These are phyloP conservation scores for Rhizomys pruinosus DNA, from an alignment of 2,113 vertebrate genomes.

Conservation along the genomic window DNA sequence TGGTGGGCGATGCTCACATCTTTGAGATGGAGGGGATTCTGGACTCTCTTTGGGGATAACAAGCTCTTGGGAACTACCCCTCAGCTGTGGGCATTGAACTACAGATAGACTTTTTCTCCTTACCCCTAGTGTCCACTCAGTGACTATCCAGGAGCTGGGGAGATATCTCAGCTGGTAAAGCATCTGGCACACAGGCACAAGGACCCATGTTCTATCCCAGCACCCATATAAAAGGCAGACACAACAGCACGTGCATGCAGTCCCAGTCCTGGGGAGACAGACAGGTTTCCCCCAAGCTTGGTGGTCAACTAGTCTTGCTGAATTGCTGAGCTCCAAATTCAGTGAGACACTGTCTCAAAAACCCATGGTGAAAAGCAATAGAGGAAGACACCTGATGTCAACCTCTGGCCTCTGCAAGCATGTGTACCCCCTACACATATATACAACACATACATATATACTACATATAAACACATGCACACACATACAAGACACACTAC, in stretches of 20 bases:
- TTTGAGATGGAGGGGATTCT: rapidly evolving
- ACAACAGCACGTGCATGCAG: neutral
- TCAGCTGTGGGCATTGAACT: neutral
- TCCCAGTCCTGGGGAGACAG: neutral
- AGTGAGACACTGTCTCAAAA: neutral
- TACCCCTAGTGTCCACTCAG: neutral
- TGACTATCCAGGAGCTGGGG: neutral
- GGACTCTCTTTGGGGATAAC: neutral
- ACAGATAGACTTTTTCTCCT: neutral
- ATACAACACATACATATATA: neutral
- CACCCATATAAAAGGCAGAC: neutral
- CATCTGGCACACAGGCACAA: neutral
- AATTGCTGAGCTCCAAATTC: neutral
- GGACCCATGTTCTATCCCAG: neutral
- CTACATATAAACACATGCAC: neutral
- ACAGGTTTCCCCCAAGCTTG: too few species aligned
- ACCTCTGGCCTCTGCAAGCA: neutral
- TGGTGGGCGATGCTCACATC: too few species aligned
- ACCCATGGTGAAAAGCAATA: neutral
- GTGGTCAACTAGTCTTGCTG: neutral
- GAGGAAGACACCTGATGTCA: neutral
- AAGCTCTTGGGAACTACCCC: neutral
- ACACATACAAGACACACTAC: neutral
- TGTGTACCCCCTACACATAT: neutral
- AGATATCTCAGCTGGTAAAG: neutral